Percentiles rank a stretch among this genome's conserved stretches.
Evolutionary conservation across 2,797 vertebrate species (phyloP).

Genomic region (Pelochelys cantorii): DNA sequence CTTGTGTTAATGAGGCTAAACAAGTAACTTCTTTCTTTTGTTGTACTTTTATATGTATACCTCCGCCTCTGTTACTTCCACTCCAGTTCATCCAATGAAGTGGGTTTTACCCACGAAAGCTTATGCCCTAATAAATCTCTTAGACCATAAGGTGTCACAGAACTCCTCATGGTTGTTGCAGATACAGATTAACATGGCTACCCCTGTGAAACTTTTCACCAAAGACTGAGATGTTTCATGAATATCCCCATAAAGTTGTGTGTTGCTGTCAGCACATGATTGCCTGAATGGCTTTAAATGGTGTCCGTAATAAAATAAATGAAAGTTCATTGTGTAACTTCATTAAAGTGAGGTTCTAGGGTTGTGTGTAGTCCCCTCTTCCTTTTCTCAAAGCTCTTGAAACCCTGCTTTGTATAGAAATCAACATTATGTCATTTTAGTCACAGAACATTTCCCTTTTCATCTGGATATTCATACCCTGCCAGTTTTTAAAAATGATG

Average conservation of each 20-base stretch:
- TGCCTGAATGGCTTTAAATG: neutral
- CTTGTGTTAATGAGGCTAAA: too few relatives aligned
- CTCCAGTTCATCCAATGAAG: too few relatives aligned
- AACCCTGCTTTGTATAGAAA: constrained; percentile 42
- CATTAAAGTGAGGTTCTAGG: constrained; percentile 43
- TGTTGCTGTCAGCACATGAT: neutral
- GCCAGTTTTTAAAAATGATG: neutral
- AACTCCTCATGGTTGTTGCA: too few relatives aligned
- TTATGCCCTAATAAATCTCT: too few relatives aligned
- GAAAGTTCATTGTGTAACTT: constrained; percentile 33
- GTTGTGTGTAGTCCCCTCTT: constrained; percentile 37
- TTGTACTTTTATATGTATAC: too few relatives aligned
- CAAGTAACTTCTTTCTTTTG: too few relatives aligned
- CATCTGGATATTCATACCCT: constrained; percentile 7
- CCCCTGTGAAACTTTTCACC: neutral
- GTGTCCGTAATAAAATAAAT: neutral
- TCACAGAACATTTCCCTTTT: constrained; percentile 62
- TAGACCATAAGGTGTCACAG: too few relatives aligned
- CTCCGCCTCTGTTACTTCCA: too few relatives aligned
- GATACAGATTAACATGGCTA: too few relatives aligned
- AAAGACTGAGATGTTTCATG: neutral
- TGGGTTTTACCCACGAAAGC: too few relatives aligned
- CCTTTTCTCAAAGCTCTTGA: constrained; percentile 53
- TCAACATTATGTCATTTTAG: constrained; percentile 54
- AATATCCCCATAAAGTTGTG: neutral